Percentiles rank a stretch among this genome's conserved stretches.
Conservation (phyloP, 2,113 vertebrate species). For the Rhizomys pruinosus region DNA sequence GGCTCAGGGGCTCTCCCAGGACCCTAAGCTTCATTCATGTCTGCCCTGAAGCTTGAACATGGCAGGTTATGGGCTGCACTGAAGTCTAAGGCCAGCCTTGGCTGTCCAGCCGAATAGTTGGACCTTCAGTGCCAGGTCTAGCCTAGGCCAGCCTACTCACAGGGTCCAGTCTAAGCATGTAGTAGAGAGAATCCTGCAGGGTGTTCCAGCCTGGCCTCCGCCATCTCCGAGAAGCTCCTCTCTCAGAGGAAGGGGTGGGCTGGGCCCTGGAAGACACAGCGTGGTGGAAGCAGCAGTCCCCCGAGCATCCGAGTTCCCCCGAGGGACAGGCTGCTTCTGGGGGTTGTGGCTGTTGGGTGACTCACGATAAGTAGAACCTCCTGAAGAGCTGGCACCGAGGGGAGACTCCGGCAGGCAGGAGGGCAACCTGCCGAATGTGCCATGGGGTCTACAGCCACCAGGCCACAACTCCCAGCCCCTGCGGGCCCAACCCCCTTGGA, state of each 20-base stretch:
- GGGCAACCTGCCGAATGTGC: no score
- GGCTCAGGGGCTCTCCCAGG: background rate
- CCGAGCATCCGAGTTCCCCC: no score
- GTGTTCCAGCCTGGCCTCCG: background rate
- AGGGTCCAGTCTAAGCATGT: background rate
- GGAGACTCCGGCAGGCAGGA: background rate
- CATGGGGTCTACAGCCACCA: background rate
- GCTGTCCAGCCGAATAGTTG: accelerated
- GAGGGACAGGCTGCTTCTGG: background rate
- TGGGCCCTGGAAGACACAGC: background rate
- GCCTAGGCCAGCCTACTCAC: background rate
- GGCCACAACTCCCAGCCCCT: background rate
- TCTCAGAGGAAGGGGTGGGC: background rate
- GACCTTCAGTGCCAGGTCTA: background rate
- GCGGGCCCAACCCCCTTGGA: background rate
- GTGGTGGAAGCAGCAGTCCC: background rate
- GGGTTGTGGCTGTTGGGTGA: accelerated
- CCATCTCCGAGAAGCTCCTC: background rate
- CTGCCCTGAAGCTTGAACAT: background rate
- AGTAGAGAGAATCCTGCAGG: background rate
- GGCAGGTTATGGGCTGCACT: background rate
- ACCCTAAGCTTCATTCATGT: no score
- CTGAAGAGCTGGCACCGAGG: no score
- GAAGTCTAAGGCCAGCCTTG: no score
- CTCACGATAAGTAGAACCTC: accelerated